Evolutionary conservation across 2,888 invertebrate genomes (phyloP), one percentile per base, ranked within the genome.

Genomic region (Orthosia cruda): DNA sequence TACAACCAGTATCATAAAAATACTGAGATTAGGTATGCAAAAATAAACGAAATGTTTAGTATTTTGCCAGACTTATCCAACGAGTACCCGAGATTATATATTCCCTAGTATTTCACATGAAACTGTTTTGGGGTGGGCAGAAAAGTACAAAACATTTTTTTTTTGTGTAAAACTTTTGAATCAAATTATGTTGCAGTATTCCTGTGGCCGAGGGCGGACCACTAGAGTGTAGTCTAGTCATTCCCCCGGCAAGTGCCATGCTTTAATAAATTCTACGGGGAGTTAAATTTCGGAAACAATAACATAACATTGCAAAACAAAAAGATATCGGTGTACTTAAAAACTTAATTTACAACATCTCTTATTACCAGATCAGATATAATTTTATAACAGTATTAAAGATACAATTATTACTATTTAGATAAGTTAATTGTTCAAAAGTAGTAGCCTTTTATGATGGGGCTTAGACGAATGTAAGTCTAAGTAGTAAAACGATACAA

Each of bases 391-490:
- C 15, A n/a, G n/a, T 54, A 63, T 26, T 73, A 79, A 16, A 72
- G 15, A 49, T 62, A 79, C 49, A 71, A 49, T 70, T 13, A 72
- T 66, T 57, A 47, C 18, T 20, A 58, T 58, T 57, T 26, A 45
- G 26, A 49, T 78, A 78, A 67, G 58, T 58, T n/a, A n/a, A n/a
- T n/a, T 49, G 12, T 79, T 66, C 62, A 54, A 52, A 20, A 54
- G 63, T 67, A 72, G 80, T 71, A 72, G 73, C 62, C 45, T 40
- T 78, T 78, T 78, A 78, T 73, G 73, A 79, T 45, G 50, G 15
- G 63, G 73, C 73, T 79, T 73, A 77, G 40, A 58, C 45, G 13
- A 40, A 57, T 58, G 66, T 78, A 9, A 40, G 40, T 58, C 65
- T 78, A 9, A 40, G 40, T 40, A 67, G 49, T 67, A 73, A 73